phyloP scores from a whole-genome alignment of 2,888 invertebrate genomes.

The Seira ritae region DNA sequence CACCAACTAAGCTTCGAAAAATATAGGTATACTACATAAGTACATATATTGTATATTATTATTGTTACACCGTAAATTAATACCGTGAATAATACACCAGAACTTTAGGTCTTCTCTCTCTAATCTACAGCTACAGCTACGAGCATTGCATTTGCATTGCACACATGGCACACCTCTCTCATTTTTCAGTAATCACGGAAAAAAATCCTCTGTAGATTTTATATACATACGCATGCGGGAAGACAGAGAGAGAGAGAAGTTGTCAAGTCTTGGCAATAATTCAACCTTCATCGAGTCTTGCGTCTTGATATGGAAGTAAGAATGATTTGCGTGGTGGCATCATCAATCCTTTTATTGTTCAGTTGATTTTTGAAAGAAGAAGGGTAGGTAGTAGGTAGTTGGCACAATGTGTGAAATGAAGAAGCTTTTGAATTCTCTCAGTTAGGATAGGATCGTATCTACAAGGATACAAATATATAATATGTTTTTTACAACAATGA shows the following conservation, averaged over 20 bases:
- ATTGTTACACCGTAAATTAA: slow-evolving; percentile 14
- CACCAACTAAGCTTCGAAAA: no score
- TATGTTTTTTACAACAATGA: no score
- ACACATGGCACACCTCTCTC: slow-evolving; percentile 64
- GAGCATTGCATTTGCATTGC: background rate
- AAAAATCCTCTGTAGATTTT: slow-evolving; percentile 35
- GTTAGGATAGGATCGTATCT: no score
- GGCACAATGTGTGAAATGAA: background rate
- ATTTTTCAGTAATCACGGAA: slow-evolving; percentile 66
- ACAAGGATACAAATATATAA: no score
- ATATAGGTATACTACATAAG: no score
- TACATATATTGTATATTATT: no score
- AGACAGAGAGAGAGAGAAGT: slow-evolving; percentile 38
- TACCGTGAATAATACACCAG: slow-evolving; percentile 12
- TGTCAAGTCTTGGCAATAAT: slow-evolving; percentile 67
- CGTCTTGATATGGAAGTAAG: slow-evolving; percentile 64
- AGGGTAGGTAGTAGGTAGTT: background rate
- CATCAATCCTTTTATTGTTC: slow-evolving; percentile 42
- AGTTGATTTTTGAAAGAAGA: slow-evolving; percentile 15
- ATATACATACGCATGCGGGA: slow-evolving; percentile 27
- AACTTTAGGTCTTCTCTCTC: no score
- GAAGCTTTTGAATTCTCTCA: no score
- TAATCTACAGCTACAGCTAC: background rate
- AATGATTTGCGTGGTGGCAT: slow-evolving; percentile 65
- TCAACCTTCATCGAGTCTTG: slow-evolving; percentile 60